Base-by-base conservation (phyloP, 2,797 vertebrate genomes). In the Schizopygopsis pylzovi region DNA sequence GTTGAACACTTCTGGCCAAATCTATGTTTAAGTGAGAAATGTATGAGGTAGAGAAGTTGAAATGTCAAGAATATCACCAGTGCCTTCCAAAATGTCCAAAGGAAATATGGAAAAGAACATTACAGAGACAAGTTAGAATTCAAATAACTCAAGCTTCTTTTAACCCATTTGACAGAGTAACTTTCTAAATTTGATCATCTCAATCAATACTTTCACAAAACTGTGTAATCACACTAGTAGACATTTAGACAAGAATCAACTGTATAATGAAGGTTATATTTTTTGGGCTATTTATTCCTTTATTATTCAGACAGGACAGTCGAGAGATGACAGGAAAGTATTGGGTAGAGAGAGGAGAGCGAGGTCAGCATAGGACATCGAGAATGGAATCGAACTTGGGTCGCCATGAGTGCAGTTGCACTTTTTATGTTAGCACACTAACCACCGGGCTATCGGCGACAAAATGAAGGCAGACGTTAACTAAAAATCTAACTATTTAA, bases 21-120 rank as follows among this genome's bases (percentile, higher is more conserved):
- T 77, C 45, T 65, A 10, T n/a, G n/a, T 52, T 83, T 49, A 16
- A 49, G 18, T n/a, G 70, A 52, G 59, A 77, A 76, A 77, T 68
- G 15, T 67, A 83, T 25, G 52, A 77, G 68, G 63, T 75, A 33
- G 45, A 43, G 25, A 81, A 68, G 81, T 68, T 79, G 49, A 86
- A 72, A 78, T 75, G 70, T 63, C 41, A 47, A 18, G 41, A 18
- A 47, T 47, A 56, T 25, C 33, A 56, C 4, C 73, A 43, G 15
- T 28, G 47, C 37, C 43, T 65, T 65, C 25, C 5, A 67, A 45
- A 65, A 65, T 2, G 41, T 79, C 45, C 41, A 33, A 65, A 37
- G 37, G 67, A 28, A 56, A 73, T n/a, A 49, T 67, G 12, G 28
- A 33, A 82, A 75, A 67, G 33, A 84, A 77, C 45, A 65, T 52